phyloP scores from a whole-genome alignment of 1,140 invertebrate genomes.

The Diorhabda carinulata region DNA sequence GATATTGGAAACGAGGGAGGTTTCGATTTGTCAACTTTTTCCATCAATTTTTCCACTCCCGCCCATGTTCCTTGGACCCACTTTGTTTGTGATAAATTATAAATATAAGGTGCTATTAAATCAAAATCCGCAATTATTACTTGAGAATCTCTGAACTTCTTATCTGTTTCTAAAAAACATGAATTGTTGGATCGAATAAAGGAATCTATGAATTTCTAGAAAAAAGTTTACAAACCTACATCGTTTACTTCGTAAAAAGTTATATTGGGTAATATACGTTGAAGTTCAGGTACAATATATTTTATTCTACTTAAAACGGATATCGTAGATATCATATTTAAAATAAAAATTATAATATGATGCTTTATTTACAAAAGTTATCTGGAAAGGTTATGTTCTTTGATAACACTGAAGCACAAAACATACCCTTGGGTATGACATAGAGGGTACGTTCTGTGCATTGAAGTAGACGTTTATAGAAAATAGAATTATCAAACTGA shows the following conservation, averaged over 20 bases:
- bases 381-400: no score
- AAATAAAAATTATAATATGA: no score
- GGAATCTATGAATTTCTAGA: no score
- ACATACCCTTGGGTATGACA: no score
- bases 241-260: not conserved
- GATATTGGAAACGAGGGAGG: constrained; percentile 41
- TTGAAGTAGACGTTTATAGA: no score
- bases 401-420: no score
- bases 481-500: no score
- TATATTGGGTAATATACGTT: not conserved
- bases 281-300: not conserved
- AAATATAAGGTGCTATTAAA: constrained; percentile 44
- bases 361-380: no score
- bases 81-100: constrained; percentile 46
- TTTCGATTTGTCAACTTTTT: constrained; percentile 33
- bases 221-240: not conserved
- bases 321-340: not conserved
- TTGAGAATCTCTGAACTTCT: constrained; percentile 10
- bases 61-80: constrained; percentile 55
- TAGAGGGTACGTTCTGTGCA: no score
- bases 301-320: not conserved
- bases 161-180: constrained; percentile 3
- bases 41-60: constrained; percentile 46
- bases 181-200: not conserved
- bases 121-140: constrained; percentile 50